Evolutionary conservation across 2,113 vertebrate genomes (phyloP).

Genomic region (Perca fluviatilis): DNA sequence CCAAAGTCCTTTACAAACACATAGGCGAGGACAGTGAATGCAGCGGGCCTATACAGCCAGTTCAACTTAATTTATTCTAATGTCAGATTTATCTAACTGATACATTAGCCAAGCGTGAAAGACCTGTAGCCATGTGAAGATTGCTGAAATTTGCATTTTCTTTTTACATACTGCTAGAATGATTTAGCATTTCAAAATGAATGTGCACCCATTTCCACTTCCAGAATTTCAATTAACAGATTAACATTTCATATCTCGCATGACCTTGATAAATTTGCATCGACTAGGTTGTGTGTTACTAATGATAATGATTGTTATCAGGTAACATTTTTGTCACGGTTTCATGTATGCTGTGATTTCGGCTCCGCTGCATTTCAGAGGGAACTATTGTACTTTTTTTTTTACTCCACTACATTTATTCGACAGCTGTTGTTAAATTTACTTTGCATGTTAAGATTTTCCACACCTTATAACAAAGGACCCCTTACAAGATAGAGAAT

Average conservation of each 20-base stretch:
- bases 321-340: background rate
- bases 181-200: background rate
- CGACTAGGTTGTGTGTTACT: background rate
- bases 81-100: constrained; percentile 23
- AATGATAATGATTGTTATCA: background rate
- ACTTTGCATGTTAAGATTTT: background rate
- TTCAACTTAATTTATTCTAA: constrained; percentile 30
- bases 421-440: background rate
- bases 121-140: background rate
- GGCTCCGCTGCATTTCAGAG: background rate
- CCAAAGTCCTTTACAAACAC: constrained; percentile 57
- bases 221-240: constrained; percentile 3
- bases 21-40: constrained; percentile 30
- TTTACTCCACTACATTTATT: background rate
- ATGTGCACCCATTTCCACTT: background rate
- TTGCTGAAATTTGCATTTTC: background rate
- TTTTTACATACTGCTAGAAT: background rate
- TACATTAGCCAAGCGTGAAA: constrained; percentile 17
- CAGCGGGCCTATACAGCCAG: constrained; percentile 24
- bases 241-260: constrained; percentile 5
- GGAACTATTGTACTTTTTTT: background rate
- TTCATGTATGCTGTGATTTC: background rate
- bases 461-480: background rate
- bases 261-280: background rate
- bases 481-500: too few species aligned